phyloP scores from a whole-genome alignment of 2,888 invertebrate genomes.

The Uloborus plumipes region DNA sequence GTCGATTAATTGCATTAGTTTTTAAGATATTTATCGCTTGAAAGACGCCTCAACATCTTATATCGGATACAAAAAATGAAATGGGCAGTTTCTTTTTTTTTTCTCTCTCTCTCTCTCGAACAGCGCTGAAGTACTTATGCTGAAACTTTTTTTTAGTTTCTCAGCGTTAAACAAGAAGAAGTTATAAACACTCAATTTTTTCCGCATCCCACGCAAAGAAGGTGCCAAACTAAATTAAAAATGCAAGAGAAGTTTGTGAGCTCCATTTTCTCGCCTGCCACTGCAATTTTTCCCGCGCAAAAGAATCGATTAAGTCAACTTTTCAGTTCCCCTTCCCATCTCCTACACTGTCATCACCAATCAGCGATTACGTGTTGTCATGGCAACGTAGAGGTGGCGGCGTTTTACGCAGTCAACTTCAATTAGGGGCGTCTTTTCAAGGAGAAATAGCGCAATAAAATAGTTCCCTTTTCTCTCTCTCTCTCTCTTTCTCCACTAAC shows the following conservation, averaged over 20 bases:
- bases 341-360: slow-evolving; percentile 47
- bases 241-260: background rate
- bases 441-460: slow-evolving; percentile 45
- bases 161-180: too few species aligned
- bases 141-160: too few species aligned
- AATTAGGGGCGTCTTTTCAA: slow-evolving; percentile 42
- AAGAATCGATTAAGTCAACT: slow-evolving; percentile 63
- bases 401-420: slow-evolving; percentile 53
- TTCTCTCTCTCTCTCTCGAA: too few species aligned
- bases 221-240: slow-evolving; percentile 3
- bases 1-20: too few species aligned
- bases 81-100: too few species aligned
- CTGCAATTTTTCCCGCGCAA: background rate
- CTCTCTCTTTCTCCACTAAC: too few species aligned
- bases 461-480: slow-evolving; percentile 23
- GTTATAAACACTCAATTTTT: too few species aligned
- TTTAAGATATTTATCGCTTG: too few species aligned
- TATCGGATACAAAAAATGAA: too few species aligned
- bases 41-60: too few species aligned
- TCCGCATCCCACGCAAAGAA: background rate
- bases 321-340: slow-evolving; percentile 20
- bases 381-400: slow-evolving; percentile 38
- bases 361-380: slow-evolving; percentile 44
- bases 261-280: background rate
- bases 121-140: too few species aligned